Percentiles rank a stretch among this genome's conserved stretches.
phyloP scores from a whole-genome alignment of 2,113 vertebrate genomes.

The Petrocephalus zakoni region DNA sequence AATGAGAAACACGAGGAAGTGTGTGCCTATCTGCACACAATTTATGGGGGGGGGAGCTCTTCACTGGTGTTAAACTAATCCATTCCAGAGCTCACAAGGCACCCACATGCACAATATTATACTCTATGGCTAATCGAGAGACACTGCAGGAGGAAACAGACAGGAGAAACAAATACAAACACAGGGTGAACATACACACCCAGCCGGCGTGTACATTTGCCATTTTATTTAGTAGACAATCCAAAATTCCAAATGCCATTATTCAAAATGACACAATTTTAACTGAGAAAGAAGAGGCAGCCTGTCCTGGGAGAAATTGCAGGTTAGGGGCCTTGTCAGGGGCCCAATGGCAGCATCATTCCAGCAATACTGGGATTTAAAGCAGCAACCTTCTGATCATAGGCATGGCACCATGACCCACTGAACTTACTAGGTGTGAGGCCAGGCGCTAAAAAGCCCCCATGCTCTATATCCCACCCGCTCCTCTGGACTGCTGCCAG shows the following conservation, averaged over 20 bases:
- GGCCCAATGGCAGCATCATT: neutral
- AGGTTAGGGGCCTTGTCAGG: neutral
- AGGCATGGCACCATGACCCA: neutral
- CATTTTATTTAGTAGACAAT: neutral
- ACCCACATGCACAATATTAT: neutral
- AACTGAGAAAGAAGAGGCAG: neutral
- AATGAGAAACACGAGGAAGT: neutral
- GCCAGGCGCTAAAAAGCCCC: neutral
- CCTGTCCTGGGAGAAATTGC: neutral
- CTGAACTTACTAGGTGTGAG: neutral
- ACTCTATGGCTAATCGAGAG: neutral
- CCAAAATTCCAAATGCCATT: neutral
- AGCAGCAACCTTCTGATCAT: neutral
- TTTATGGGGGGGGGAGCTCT: neutral
- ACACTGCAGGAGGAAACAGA: neutral
- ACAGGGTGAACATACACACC: neutral
- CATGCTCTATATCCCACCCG: neutral
- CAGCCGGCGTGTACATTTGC: neutral
- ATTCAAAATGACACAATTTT: neutral
- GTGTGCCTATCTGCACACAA: neutral
- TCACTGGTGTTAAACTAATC: neutral
- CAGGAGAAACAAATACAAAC: neutral
- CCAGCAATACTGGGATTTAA: neutral
- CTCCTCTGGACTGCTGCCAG: neutral
- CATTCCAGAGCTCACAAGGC: neutral